phyloP scores from a whole-genome alignment of 2,113 vertebrate genomes.

The Salvelinus namaycush region DNA sequence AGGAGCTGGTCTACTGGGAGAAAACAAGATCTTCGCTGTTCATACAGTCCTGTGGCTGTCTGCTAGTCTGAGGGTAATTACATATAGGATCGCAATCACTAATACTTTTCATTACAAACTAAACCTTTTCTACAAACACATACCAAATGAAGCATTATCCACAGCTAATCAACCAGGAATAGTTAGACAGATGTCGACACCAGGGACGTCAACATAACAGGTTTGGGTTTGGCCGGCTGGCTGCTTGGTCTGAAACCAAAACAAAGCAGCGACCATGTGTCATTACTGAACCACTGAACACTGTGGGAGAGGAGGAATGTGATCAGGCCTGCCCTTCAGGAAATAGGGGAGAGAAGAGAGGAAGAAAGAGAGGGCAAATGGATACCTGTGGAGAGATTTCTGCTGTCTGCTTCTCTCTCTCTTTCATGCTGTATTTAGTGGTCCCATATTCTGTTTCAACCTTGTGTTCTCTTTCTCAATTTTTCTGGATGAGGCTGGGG shows the following conservation, averaged over 20 bases:
- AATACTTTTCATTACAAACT: too few species aligned
- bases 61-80: constrained; percentile 16
- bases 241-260: constrained; percentile 26
- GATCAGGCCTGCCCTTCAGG: neutral
- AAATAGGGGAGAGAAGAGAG: neutral
- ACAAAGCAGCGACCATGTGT: constrained; percentile 3
- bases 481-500: neutral
- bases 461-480: neutral
- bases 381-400: neutral
- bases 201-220: neutral
- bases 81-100: neutral
- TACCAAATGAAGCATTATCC: too few species aligned
- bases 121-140: too few species aligned
- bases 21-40: constrained; percentile 39
- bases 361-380: neutral
- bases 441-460: neutral
- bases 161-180: neutral
- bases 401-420: neutral
- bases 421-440: neutral
- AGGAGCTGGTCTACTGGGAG: neutral
- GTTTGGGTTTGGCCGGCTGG: constrained; percentile 2
- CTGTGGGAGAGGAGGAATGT: neutral
- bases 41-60: neutral
- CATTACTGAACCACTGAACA: neutral
- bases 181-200: neutral